These are phyloP conservation scores for Lepisosteus oculatus DNA, from an alignment of 2,113 vertebrate genomes.

Conservation along the genomic window DNA sequence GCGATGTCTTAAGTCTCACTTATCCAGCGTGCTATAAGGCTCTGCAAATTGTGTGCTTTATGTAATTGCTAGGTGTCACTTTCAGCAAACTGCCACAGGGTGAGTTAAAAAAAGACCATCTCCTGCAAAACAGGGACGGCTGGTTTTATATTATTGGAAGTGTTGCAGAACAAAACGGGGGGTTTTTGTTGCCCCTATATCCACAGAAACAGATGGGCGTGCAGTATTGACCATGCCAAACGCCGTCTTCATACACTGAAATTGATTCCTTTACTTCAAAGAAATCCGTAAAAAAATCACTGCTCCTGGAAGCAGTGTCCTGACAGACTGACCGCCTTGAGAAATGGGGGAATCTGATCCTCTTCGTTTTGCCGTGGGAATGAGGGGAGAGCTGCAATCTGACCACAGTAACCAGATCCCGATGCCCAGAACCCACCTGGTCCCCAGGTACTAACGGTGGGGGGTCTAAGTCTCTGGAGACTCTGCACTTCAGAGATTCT, in stretches of 20 bases:
- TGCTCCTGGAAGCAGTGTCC: constrained; percentile 7
- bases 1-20: background rate
- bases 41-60: no score
- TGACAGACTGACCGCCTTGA: constrained; percentile 20
- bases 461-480: constrained; percentile 27
- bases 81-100: no score
- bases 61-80: no score
- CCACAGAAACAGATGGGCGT: background rate
- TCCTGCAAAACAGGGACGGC: constrained; percentile 36
- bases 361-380: constrained; percentile 37
- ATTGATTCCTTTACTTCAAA: constrained; percentile 8
- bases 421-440: constrained; percentile 22
- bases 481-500: no score
- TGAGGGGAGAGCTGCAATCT: constrained; percentile 30
- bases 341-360: constrained; percentile 17
- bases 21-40: no score
- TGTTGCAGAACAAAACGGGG: background rate
- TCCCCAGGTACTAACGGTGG: constrained; percentile 13
- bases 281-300: constrained; percentile 23
- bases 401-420: constrained; percentile 33
- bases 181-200: no score
- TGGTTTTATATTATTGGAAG: constrained; percentile 34
- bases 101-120: background rate
- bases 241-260: constrained; percentile 18
- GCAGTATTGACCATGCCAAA: background rate